Percentiles rank a stretch among this genome's conserved stretches.
phyloP scores from a whole-genome alignment of 2,888 invertebrate genomes.

The Parascotia fuliginaria region DNA sequence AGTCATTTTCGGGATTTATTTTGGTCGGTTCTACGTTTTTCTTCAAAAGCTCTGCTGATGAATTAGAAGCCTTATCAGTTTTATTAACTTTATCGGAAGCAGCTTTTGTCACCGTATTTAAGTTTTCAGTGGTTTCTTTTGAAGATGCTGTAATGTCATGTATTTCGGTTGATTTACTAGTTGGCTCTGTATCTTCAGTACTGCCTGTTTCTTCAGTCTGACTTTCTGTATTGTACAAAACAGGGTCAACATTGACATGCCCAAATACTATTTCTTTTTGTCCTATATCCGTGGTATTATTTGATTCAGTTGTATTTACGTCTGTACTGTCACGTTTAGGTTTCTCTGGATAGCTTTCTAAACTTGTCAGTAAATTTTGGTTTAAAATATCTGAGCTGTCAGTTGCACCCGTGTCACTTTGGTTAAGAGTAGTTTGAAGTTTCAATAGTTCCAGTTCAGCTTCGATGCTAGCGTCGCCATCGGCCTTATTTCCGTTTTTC shows the following conservation, averaged over 20 bases:
- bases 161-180: constrained; percentile 30
- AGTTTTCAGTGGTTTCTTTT: constrained; percentile 32
- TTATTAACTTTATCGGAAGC: constrained; percentile 22
- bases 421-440: constrained; percentile 63
- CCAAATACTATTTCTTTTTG: constrained; percentile 79
- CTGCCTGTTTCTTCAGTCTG: constrained; percentile 45
- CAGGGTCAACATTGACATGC: constrained; percentile 76
- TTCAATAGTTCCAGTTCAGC: constrained; percentile 78
- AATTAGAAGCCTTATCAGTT: constrained; percentile 33
- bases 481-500: constrained; percentile 62
- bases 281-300: constrained; percentile 63
- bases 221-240: constrained; percentile 61
- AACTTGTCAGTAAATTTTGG: constrained; percentile 66
- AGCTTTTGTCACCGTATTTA: constrained; percentile 14
- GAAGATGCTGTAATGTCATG: constrained; percentile 39
- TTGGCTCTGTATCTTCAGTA: constrained; percentile 31
- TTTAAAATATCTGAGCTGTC: constrained; percentile 56
- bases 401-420: constrained; percentile 52
- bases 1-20: constrained; percentile 79
- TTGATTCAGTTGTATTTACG: constrained; percentile 57
- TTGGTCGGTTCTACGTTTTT: constrained; percentile 67
- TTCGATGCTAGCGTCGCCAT: constrained; percentile 68
- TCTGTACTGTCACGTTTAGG: constrained; percentile 77
- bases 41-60: constrained; percentile 52
- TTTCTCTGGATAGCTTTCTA: constrained; percentile 68